A percentile compares a stretch with the other conserved stretches of the same genome.
Evolutionary conservation across 2,113 vertebrate species (phyloP).

Genomic region (Halichoerus grypus): DNA sequence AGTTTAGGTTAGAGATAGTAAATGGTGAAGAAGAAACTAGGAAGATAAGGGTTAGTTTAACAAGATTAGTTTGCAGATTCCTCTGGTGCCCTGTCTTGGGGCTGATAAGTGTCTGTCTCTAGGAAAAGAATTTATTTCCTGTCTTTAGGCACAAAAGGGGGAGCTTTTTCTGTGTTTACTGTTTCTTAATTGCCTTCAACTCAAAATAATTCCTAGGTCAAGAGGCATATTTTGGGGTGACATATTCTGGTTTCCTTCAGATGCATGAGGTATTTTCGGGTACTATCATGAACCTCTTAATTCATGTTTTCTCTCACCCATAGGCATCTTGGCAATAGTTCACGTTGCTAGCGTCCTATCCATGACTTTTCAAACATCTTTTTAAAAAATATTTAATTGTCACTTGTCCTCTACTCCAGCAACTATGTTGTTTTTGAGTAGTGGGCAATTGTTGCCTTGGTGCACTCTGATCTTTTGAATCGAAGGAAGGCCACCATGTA

Average conservation of each 20-base stretch:
- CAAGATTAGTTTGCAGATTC: neutral
- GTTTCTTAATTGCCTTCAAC: neutral
- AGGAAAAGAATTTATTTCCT: slow-evolving; percentile 1
- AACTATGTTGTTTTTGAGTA: neutral
- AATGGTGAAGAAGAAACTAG: neutral
- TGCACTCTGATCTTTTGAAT: neutral
- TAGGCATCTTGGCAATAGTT: neutral
- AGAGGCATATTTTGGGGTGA: neutral
- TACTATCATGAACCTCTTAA: neutral
- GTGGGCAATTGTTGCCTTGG: neutral
- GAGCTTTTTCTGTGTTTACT: neutral
- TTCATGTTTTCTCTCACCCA: neutral
- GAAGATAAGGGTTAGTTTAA: neutral
- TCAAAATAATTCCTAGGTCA: neutral
- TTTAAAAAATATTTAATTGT: neutral
- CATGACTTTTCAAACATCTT: neutral
- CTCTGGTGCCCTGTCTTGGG: neutral
- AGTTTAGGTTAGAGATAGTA: neutral
- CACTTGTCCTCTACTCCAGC: neutral
- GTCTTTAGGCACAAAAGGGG: neutral
- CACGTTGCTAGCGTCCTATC: neutral
- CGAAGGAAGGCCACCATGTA: neutral
- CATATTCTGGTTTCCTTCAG: neutral
- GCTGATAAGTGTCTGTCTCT: neutral
- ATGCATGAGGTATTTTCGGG: neutral